Base-by-base conservation (phyloP, 2,113 vertebrate genomes). In the Hemicordylus capensis region DNA sequence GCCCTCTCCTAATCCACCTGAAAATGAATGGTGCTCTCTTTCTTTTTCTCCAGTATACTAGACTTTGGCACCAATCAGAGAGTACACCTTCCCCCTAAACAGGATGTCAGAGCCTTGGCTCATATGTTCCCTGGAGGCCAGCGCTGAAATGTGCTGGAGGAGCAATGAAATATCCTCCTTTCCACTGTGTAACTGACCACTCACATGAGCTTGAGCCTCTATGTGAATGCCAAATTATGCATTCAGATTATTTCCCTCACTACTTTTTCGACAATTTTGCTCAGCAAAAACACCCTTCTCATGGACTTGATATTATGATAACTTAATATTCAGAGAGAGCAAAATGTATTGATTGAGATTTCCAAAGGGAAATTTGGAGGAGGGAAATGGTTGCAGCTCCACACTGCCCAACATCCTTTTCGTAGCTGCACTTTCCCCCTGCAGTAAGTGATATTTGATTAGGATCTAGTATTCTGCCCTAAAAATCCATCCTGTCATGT, bases 401-500 rank as follows among this genome's bases (percentile, higher is more conserved):
- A 39, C 24, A 58, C 34, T 28, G 44, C 42, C 51, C 54, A 79
- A 61, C 76, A 58, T 59, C 31, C 19, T 84, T 75, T 84, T 76
- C 72, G 9, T 76, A 48, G 85, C 15, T 37, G 19, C 20, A 64
- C 3, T 54, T 31, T 83, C 81, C 87, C 74, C 72, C 56, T 10
- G 4, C 28, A 0, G 0, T 58, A 44, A 39, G 0, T 73, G 42
- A 86, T 80, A 88, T 92, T 92, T 88, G 44, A 64, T 2, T 44
- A 82, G 24, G 85, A 84, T 75, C 56, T 75, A 1, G 76, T 90
- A 48, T 84, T 83, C 22, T 34, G 77, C 73, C 22, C 66, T 48
- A 63, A 39, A 72, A 80, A 79, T 51, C 1, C 73, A 87, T 81
- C 85, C 15, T 86, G 39, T 31, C 58, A 73, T 63, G 42, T 73